Conservation (phyloP, 1,140 invertebrate species). For the Tachypleus tridentatus region DNA sequence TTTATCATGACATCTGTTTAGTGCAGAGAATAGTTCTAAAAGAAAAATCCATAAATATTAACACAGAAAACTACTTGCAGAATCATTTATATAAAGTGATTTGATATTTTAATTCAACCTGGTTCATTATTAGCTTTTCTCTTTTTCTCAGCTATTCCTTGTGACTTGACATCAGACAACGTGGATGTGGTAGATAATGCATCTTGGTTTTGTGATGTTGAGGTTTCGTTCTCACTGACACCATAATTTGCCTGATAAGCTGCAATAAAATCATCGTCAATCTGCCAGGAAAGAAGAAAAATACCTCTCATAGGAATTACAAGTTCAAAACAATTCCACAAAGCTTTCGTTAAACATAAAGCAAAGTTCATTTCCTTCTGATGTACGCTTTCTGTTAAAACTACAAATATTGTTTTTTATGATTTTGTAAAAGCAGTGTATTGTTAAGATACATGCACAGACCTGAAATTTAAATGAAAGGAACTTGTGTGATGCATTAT, state of each 20-base stretch:
- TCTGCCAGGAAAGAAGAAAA: slow-evolving; percentile 35
- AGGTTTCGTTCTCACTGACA: neutral
- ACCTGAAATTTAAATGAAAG: no score
- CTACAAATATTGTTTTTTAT: no score
- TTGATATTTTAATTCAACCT: neutral
- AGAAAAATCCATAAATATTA: no score
- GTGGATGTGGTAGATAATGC: neutral
- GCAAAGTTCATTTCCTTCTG: neutral
- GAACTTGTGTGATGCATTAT: no score
- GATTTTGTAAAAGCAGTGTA: no score
- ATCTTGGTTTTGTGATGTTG: neutral
- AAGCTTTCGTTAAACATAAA: neutral
- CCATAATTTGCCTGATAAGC: slow-evolving; percentile 93
- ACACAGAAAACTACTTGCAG: no score
- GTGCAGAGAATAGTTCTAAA: no score
- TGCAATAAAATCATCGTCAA: slow-evolving; percentile 94
- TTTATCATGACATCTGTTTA: no score
- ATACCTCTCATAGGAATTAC: no score
- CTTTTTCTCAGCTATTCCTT: slow-evolving; percentile 16
- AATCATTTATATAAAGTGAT: neutral
- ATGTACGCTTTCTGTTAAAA: neutral
- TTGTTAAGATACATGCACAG: no score
- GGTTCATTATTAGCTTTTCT: slow-evolving; percentile 20
- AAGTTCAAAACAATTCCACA: slow-evolving; percentile 5
- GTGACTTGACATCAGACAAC: neutral